Evolutionary conservation across 2,888 invertebrate species (phyloP).

Genomic region (Anoncus sp.): DNA sequence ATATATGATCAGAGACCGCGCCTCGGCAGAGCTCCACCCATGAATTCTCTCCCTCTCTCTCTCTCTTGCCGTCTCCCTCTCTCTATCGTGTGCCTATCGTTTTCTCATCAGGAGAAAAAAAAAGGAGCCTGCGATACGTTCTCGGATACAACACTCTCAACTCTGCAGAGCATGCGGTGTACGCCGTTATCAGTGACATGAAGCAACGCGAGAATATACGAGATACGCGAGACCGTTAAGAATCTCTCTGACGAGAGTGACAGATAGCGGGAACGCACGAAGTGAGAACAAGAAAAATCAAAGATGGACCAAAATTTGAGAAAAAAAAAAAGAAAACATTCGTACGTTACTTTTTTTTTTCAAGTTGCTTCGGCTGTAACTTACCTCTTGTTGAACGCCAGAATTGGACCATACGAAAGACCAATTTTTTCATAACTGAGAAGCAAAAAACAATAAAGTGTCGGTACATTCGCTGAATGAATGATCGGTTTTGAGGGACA

Average conservation of each 20-base stretch:
- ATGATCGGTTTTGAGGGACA: no score
- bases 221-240: slow-evolving; percentile 18
- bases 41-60: slow-evolving; percentile 31
- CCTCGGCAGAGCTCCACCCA: slow-evolving; percentile 66
- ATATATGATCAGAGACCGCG: slow-evolving; percentile 58
- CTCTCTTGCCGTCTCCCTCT: slow-evolving; percentile 3
- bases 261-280: neutral
- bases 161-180: slow-evolving; percentile 3
- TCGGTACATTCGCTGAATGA: no score
- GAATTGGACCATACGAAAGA: no score
- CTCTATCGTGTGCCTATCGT: slow-evolving; percentile 28
- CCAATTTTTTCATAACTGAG: no score
- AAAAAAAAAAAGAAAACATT: neutral
- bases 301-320: neutral
- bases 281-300: neutral
- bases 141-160: slow-evolving; percentile 24
- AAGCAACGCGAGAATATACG: slow-evolving; percentile 13
- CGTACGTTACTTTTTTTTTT: no score
- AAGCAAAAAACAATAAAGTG: no score
- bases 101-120: no score
- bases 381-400: no score
- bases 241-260: neutral
- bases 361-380: no score
- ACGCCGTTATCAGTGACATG: slow-evolving; percentile 36
- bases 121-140: slow-evolving; percentile 66